Conservation (phyloP, 2,113 vertebrate genomes). For the Origma solitaria region DNA sequence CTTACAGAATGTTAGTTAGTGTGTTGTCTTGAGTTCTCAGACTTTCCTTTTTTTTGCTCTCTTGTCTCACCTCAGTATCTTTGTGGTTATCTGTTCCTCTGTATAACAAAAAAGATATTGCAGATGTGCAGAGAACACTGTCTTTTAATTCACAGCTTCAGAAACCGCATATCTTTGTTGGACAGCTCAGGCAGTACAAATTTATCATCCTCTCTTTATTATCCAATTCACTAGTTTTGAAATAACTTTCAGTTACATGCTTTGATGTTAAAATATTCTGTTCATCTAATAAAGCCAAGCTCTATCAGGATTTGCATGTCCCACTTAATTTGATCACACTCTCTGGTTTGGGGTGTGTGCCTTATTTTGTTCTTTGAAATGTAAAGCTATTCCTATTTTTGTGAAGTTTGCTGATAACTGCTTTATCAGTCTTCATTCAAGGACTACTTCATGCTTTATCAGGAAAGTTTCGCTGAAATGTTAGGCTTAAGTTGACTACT, state of each 20-base stretch:
- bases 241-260: background rate
- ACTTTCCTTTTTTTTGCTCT: background rate
- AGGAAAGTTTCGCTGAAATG: background rate
- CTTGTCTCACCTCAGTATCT: background rate
- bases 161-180: conserved; percentile 19
- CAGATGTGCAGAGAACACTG: background rate
- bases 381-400: background rate
- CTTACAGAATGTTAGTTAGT: background rate
- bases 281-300: conserved; percentile 12
- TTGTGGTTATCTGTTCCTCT: background rate
- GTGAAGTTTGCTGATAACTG: background rate
- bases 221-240: conserved; percentile 22
- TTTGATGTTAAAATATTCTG: conserved; percentile 39
- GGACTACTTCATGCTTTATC: background rate
- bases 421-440: conserved; percentile 1
- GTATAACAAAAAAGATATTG: background rate
- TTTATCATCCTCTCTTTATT: conserved; percentile 37
- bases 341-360: background rate
- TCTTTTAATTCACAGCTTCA: conserved; percentile 32
- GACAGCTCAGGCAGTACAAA: background rate
- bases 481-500: background rate
- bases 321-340: conserved; percentile 6
- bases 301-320: conserved; percentile 1
- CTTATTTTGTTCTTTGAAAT: conserved; percentile 3
- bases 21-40: background rate